Conservation (phyloP, 2,797 vertebrate genomes). For the Xerus rutilus region DNA sequence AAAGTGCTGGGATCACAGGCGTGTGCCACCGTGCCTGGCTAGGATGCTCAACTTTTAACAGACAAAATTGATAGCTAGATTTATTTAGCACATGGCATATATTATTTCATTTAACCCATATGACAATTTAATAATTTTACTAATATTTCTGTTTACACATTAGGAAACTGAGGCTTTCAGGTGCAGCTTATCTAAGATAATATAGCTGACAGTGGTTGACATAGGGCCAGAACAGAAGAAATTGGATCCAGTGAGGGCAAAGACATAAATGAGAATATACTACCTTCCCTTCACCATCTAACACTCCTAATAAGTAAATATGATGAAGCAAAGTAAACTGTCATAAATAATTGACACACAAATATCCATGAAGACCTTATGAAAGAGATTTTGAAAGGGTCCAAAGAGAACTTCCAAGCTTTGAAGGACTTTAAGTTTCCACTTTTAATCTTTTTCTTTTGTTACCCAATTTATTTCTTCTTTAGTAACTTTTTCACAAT, state of each 20-base stretch:
- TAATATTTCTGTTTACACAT: not conserved
- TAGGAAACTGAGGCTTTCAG: not conserved
- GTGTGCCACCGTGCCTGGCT: no score
- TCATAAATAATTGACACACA: accelerated
- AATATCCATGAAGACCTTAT: not conserved
- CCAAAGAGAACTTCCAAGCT: not conserved
- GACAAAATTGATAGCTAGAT: not conserved
- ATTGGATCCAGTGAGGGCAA: not conserved
- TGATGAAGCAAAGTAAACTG: not conserved
- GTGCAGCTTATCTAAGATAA: not conserved
- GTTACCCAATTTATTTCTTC: not conserved
- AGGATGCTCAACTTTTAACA: not conserved
- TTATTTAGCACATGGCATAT: not conserved
- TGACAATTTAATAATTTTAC: not conserved
- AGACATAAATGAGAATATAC: not conserved
- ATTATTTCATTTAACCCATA: not conserved
- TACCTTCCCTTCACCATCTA: not conserved
- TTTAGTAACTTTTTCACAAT: not conserved
- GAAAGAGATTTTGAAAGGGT: not conserved
- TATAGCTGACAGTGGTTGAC: not conserved
- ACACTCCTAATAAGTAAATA: not conserved
- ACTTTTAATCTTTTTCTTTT: not conserved
- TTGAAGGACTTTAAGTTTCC: not conserved
- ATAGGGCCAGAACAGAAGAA: not conserved
- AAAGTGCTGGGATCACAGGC: no score